Base-by-base conservation (phyloP, 2,113 vertebrate species). In the Nipponia nippon region DNA sequence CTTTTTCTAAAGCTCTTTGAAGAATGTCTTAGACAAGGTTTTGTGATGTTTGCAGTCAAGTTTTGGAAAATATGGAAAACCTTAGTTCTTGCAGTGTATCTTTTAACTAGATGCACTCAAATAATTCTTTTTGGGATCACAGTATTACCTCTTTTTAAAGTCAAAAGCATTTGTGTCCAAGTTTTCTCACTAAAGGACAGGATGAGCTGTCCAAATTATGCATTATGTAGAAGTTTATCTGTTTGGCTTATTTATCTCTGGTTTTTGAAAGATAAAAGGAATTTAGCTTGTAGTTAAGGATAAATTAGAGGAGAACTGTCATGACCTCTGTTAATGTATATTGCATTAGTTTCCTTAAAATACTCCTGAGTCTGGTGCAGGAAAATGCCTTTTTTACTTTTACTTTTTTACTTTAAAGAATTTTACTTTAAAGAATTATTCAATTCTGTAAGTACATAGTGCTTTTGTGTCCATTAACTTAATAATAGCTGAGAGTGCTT, bases 1-100 rank as follows among this genome's bases (percentile, higher is more conserved):
- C 61, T 92, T 73, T 93, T 88, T 90, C 46, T 92, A 36, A 70
- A 85, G 73, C 70, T 85, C 84, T 97, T 87, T 91, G 69, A 95
- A 87, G 59, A 92, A 44, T 56, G 36, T 27, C 56, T 92, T 90
- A 70, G 40, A 71, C 2, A 49, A 81, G 23, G 30, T 73, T 42
- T 47, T 89, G 88, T 82, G 83, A 78, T 92, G 63, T 78, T 90
- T 81, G 77, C 52, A 59, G 77, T 75, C 0, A 5, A 67, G 63
- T 55, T 90, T 75, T 82, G 55, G 67, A 93, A 69, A 90, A 83
- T 20, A 67, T 8, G n/a, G 77, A 58, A 84, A 95, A 78, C 18
- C 49, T 93, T 42, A 40, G 36, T 67, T 87, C 52, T 52, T 84
- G 40, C 52, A 55, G 34, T 4, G 2, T 75, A n/a, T 55, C 59